Base-by-base conservation (phyloP, 2,888 invertebrate species). In the Trissolcus brochymenae region DNA sequence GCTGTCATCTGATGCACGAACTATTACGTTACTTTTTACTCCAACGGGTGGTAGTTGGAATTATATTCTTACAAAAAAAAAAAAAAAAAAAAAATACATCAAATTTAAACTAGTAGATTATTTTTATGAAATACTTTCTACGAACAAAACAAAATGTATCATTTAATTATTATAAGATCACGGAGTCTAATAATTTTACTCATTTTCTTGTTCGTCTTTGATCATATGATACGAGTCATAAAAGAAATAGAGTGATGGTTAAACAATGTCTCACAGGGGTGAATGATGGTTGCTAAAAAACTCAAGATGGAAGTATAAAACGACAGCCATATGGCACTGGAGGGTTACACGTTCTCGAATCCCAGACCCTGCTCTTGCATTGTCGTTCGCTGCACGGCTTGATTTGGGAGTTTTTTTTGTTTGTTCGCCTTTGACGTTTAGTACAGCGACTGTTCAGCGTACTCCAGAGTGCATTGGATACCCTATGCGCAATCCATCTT, bases 281-380 rank as follows among this genome's bases (percentile, higher is more conserved):
- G 65, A 13, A 72, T 55, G 65, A 73, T 73, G 64, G 60, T 73
- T 56, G 81, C 82, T 83, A 82, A 43, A 82, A 81, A 83, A 82
- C 81, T 80, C 80, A 79, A 65, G 65, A 73, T 66, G 49, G 50
- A 55, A 73, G 59, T 60, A 49, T 60, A 66, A 73, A 54, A 51
- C 73, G 81, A 76, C 64, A 80, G 79, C 83, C 84, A 85, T 85
- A 85, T 85, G 85, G 85, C 85, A 79, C 81, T 79, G 65, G 65
- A 55, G 67, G 71, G 73, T 70, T 68, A 55, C 29, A 50, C 65
- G 66, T 66, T 78, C 66, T 61, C 67, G 19, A 65, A 64, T 66
- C 46, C n/a, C 64, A 25, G 51, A 57, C 71, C 65, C 62, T 11
- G 61, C 14, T 46, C 16, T 35, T 43, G 57, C 41, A 74, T 74